phyloP scores from a whole-genome alignment of 2,797 vertebrate species.

The Hylomyscus alleni region DNA sequence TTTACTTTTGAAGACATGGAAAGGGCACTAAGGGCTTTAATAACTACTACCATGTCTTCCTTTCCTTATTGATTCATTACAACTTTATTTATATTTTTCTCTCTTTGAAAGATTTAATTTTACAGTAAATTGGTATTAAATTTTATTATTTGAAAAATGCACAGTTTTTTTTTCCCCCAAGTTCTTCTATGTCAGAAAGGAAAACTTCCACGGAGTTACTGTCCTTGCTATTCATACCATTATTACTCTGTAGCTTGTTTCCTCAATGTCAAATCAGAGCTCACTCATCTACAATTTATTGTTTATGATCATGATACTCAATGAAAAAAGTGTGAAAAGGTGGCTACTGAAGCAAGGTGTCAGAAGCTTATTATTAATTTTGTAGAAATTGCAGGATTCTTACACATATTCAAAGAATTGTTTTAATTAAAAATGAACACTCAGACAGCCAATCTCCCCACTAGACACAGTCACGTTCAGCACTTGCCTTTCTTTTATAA shows the following conservation, averaged over 20 bases:
- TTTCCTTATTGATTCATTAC: slow-evolving; percentile 1
- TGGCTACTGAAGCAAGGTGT: neutral
- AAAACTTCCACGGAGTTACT: slow-evolving; percentile 77
- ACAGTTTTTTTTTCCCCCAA: slow-evolving; percentile 65
- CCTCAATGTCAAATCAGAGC: slow-evolving; percentile 87
- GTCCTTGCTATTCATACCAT: slow-evolving; percentile 84
- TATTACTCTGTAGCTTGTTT: slow-evolving; percentile 87
- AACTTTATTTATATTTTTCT: neutral
- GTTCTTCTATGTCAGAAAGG: slow-evolving; percentile 60
- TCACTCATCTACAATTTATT: slow-evolving; percentile 74
- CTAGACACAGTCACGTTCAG: neutral
- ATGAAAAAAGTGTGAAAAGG: slow-evolving; percentile 35
- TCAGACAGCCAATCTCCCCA: neutral
- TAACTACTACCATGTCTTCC: neutral
- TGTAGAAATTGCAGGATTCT: slow-evolving; percentile 29
- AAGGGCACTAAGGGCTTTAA: neutral
- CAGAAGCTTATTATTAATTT: slow-evolving; percentile 66
- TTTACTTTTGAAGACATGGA: neutral
- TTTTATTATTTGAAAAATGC: neutral
- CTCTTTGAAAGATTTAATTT: neutral
- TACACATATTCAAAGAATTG: slow-evolving; percentile 18
- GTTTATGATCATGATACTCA: neutral
- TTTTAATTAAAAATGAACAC: slow-evolving; percentile 67
- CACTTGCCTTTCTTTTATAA: neutral
- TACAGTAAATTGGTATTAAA: neutral